Evolutionary conservation across 2,888 invertebrate genomes (phyloP).

Genomic region (Axea sp.): DNA sequence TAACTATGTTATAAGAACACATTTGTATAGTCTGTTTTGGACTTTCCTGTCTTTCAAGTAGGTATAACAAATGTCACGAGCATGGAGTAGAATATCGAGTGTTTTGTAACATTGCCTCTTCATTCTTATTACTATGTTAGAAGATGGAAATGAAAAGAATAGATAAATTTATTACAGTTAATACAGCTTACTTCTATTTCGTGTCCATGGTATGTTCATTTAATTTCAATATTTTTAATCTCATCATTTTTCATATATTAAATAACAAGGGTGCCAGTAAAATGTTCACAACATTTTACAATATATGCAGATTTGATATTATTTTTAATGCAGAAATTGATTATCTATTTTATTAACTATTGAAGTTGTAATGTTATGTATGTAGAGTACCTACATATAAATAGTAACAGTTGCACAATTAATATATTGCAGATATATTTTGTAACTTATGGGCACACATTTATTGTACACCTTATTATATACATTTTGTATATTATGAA

Average conservation of each 20-base stretch:
- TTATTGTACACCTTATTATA: no score
- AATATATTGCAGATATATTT: no score
- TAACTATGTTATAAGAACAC: constrained; percentile 50
- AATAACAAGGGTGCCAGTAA: not conserved
- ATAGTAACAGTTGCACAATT: no score
- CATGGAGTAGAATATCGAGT: constrained; percentile 65
- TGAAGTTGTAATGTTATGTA: no score
- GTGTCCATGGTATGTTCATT: constrained; percentile 21
- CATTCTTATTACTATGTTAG: constrained; percentile 13
- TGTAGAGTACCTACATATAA: no score
- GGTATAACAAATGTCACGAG: constrained; percentile 64
- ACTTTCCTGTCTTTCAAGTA: constrained; percentile 57
- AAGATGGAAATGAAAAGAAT: constrained; percentile 44
- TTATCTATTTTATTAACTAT: no score
- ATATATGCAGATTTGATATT: no score
- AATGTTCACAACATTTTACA: no score
- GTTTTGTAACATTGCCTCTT: constrained; percentile 27
- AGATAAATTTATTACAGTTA: constrained; percentile 47
- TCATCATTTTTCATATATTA: constrained; percentile 1
- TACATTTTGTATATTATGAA: no score
- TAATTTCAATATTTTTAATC: constrained; percentile 13
- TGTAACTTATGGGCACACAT: no score
- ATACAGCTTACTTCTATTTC: constrained; percentile 18
- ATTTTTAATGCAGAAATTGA: no score
- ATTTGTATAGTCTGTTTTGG: constrained; percentile 62